Conservation (phyloP, 2,888 invertebrate genomes). For the Tethea ocularis region DNA sequence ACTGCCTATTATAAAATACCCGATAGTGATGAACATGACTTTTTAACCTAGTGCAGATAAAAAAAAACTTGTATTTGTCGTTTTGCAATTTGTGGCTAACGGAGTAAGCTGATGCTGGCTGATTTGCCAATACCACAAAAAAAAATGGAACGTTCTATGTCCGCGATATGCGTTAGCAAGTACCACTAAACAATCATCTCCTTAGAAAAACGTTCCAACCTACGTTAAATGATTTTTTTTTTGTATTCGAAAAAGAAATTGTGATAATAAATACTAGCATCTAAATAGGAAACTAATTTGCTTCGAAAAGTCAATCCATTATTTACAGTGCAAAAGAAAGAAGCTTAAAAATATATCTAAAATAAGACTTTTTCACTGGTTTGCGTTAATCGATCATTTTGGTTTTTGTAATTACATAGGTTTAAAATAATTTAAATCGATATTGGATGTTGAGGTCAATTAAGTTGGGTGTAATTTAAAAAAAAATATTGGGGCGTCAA, state of each 20-base stretch:
- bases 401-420: constrained; percentile 13
- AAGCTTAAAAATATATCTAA: constrained; percentile 37
- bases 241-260: constrained; percentile 35
- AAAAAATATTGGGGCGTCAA: constrained; percentile 51
- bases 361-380: constrained; percentile 59
- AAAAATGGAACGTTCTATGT: not conserved
- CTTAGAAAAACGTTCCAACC: constrained; percentile 20
- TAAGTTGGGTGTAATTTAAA: constrained; percentile 21
- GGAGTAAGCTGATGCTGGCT: not conserved
- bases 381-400: constrained; percentile 15
- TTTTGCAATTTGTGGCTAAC: not conserved
- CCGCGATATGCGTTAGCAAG: not conserved
- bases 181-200: no score
- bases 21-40: constrained; percentile 33
- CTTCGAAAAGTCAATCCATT: constrained; percentile 52
- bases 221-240: constrained; percentile 39
- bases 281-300: constrained; percentile 62
- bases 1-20: constrained; percentile 31
- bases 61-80: not conserved
- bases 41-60: constrained; percentile 9
- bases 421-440: constrained; percentile 14
- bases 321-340: constrained; percentile 71
- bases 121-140: not conserved
- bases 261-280: constrained; percentile 72
- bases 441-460: constrained; percentile 20